phyloP scores from a whole-genome alignment of 2,888 invertebrate genomes.

The Drosophila mettleri region DNA sequence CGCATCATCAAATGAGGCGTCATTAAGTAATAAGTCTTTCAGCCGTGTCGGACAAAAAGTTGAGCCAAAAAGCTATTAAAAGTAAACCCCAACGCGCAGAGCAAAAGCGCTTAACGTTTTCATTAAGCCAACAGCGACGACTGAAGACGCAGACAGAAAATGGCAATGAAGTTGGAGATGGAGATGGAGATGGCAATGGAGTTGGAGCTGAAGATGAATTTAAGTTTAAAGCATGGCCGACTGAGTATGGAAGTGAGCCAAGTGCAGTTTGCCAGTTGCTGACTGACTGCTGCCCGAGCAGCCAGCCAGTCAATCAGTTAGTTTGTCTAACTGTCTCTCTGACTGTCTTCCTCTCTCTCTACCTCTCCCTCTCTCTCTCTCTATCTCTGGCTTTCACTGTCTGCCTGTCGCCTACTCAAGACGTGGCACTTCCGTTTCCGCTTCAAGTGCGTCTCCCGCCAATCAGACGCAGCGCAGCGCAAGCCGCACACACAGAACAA shows the following conservation, averaged over 20 bases:
- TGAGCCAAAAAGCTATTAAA: conserved; percentile 69
- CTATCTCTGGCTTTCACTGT: neutral
- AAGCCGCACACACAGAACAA: conserved; percentile 24
- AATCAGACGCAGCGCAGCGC: conserved; percentile 9
- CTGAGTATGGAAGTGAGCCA: conserved; percentile 10
- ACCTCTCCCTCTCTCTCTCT: neutral
- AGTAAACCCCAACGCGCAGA: conserved; percentile 27
- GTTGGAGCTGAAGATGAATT: conserved; percentile 17
- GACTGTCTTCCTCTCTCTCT: conserved; percentile 1
- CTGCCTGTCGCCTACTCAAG: conserved; percentile 49
- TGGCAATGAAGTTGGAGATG: no score
- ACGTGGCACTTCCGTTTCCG: conserved; percentile 79
- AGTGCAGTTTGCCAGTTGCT: conserved; percentile 30
- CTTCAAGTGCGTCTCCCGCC: conserved; percentile 47
- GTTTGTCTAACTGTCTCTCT: conserved; percentile 28
- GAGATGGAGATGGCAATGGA: neutral
- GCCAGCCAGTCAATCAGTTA: conserved; percentile 56
- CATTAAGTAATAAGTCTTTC: conserved; percentile 78
- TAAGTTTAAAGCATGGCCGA: conserved; percentile 42
- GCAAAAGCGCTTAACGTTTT: conserved; percentile 63
- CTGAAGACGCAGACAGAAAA: neutral
- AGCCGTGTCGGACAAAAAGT: conserved; percentile 29
- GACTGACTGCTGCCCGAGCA: conserved; percentile 36
- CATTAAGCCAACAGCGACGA: conserved; percentile 50
- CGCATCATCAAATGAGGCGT: conserved; percentile 73